Percentiles rank a stretch among this genome's conserved stretches.
phyloP scores from a whole-genome alignment of 2,113 vertebrate genomes.

The Colius striatus region DNA sequence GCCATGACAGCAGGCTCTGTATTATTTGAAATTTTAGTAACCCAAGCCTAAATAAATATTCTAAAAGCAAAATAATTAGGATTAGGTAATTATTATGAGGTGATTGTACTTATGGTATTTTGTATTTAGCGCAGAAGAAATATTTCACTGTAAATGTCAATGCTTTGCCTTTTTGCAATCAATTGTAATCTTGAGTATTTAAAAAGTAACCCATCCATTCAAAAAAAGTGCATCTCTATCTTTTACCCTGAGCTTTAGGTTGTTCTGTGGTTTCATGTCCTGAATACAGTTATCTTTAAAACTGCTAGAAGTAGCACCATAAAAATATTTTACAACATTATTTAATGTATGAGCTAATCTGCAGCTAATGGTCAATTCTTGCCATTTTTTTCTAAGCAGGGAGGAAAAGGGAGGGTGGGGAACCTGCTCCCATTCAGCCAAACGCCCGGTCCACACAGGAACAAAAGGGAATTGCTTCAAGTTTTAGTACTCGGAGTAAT shows the following conservation, averaged over 20 bases:
- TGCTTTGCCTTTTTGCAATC: conserved; percentile 49
- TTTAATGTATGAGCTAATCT: conserved; percentile 58
- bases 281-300: conserved; percentile 40
- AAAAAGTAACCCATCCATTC: conserved; percentile 65
- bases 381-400: not conserved
- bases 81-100: conserved; percentile 81
- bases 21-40: conserved; percentile 86
- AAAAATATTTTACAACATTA: conserved; percentile 31
- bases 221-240: not conserved
- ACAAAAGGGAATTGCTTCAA: not conserved
- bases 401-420: not conserved
- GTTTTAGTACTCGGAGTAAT: not conserved
- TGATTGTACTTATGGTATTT: conserved; percentile 77
- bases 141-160: conserved; percentile 59
- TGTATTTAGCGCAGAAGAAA: conserved; percentile 71
- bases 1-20: conserved; percentile 77
- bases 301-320: not conserved
- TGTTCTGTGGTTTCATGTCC: not conserved
- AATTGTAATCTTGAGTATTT: conserved; percentile 61
- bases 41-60: conserved; percentile 81
- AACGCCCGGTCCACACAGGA: not conserved
- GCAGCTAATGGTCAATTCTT: conserved; percentile 51
- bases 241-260: conserved; percentile 34
- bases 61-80: conserved; percentile 82
- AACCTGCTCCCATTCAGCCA: not conserved